Conservation (phyloP, 2,113 vertebrate species). For the Pyxicephalus adspersus region DNA sequence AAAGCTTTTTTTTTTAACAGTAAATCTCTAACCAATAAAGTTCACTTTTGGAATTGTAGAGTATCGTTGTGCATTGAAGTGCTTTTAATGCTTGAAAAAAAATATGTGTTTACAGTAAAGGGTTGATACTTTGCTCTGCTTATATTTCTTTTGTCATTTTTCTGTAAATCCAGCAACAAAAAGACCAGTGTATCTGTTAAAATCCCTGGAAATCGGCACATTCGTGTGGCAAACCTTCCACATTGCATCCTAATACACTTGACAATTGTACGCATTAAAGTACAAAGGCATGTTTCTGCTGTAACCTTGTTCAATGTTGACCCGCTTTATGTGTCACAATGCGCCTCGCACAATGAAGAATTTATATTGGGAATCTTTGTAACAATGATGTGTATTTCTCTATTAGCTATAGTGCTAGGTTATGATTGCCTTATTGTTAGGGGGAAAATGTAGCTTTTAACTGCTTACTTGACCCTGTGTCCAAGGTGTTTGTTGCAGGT, state of each 20-base stretch:
- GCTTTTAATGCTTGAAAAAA: background rate
- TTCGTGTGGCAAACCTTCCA: background rate
- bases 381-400: background rate
- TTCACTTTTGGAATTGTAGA: too few relatives aligned
- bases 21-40: too few relatives aligned
- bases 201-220: background rate
- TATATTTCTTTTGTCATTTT: background rate
- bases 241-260: background rate
- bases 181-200: slow-evolving; percentile 14
- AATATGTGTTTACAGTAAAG: background rate
- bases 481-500: background rate
- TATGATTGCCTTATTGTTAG: slow-evolving; percentile 39
- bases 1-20: too few relatives aligned
- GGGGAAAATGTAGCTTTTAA: slow-evolving; percentile 20
- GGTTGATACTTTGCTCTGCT: background rate
- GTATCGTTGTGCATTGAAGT: too few relatives aligned
- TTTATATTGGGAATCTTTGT: background rate
- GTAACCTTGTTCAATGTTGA: slow-evolving; percentile 48
- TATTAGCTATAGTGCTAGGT: slow-evolving; percentile 13
- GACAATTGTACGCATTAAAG: slow-evolving; percentile 24
- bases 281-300: slow-evolving; percentile 34
- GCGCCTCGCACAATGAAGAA: background rate
- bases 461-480: slow-evolving; percentile 37
- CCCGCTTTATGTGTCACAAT: slow-evolving; percentile 25
- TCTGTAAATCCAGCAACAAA: slow-evolving; percentile 18